Evolutionary conservation across 1,140 invertebrate genomes (phyloP).

Genomic region (Drosophila navojoa): DNA sequence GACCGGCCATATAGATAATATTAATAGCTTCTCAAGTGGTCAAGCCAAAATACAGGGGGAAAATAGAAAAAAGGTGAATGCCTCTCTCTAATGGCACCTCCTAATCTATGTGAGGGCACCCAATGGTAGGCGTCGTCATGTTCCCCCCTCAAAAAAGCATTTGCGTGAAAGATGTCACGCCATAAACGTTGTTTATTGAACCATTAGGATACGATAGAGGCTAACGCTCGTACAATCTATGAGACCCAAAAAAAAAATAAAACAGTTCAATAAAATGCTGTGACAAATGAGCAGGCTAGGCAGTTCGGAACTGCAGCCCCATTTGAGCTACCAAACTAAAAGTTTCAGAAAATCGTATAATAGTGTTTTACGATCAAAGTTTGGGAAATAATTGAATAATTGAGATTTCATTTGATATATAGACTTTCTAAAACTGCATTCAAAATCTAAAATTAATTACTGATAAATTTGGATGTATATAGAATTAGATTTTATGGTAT

Average conservation of each 20-base stretch:
- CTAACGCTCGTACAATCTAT: slow-evolving; percentile 15
- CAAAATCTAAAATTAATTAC: no score
- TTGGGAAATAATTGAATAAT: no score
- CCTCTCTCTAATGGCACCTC: slow-evolving; percentile 16
- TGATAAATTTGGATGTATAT: no score
- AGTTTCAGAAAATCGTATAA: no score
- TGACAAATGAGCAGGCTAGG: slow-evolving; percentile 28
- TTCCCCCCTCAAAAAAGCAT: slow-evolving; percentile 24
- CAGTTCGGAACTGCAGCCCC: no score
- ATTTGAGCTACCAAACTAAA: no score
- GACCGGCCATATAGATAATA: slow-evolving; percentile 58
- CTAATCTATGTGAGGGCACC: neutral
- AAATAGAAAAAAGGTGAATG: slow-evolving; percentile 38
- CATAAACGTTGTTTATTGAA: slow-evolving; percentile 66
- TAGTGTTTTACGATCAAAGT: no score
- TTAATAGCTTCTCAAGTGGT: slow-evolving; percentile 59
- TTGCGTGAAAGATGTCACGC: slow-evolving; percentile 66
- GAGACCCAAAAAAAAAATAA: neutral
- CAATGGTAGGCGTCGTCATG: slow-evolving; percentile 3
- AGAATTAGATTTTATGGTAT: no score
- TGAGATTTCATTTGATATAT: no score
- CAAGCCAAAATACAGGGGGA: slow-evolving; percentile 10
- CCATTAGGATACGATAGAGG: slow-evolving; percentile 53
- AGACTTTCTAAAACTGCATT: no score
- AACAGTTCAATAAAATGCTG: slow-evolving; percentile 26